These are phyloP conservation scores for Heterohyrax brucei DNA, from an alignment of 2,797 vertebrate species.

Conservation along the genomic window DNA sequence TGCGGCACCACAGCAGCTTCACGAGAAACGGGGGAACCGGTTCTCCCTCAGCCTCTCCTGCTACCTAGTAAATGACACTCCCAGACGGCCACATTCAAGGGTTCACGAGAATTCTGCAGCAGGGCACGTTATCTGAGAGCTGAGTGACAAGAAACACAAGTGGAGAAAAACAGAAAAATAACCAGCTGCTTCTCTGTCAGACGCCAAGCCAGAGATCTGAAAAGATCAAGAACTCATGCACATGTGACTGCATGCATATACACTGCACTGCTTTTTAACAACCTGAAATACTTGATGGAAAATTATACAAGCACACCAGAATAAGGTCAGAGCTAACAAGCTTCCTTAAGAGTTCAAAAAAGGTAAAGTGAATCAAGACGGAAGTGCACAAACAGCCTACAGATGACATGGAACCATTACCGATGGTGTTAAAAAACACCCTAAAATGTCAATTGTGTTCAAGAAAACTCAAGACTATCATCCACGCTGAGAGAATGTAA, in stretches of 20 bases:
- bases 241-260: neutral
- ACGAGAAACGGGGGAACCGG: neutral
- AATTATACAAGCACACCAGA: neutral
- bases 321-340: neutral
- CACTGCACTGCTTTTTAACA: neutral
- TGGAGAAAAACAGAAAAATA: constrained; percentile 43
- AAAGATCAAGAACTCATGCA: neutral
- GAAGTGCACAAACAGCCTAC: neutral
- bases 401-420: constrained; percentile 6
- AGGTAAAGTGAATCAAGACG: neutral
- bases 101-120: neutral
- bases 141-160: neutral
- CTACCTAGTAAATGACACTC: neutral
- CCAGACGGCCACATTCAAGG: constrained; percentile 4
- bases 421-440: neutral
- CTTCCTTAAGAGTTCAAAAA: constrained; percentile 31
- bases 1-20: neutral
- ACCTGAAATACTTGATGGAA: neutral
- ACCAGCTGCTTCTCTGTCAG: constrained; percentile 25
- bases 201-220: neutral
- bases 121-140: neutral
- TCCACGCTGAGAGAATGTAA: neutral
- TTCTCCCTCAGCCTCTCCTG: no score
- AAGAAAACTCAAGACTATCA: constrained; percentile 53
- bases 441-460: constrained; percentile 27